Percentiles rank a stretch among this genome's conserved stretches.
phyloP scores from a whole-genome alignment of 2,113 vertebrate species.

The Corythornis cristatus region DNA sequence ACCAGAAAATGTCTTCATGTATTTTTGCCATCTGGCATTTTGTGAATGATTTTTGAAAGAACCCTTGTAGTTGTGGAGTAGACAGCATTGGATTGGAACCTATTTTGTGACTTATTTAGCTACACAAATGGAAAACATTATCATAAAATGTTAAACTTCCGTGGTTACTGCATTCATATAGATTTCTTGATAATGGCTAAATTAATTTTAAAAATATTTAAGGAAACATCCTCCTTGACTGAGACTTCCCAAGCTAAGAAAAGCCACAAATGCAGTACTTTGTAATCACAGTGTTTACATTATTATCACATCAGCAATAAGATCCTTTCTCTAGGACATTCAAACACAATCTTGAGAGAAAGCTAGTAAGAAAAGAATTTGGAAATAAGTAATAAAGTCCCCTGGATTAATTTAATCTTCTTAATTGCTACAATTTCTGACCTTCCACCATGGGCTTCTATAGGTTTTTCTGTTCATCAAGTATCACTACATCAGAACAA shows the following conservation, averaged over 20 bases:
- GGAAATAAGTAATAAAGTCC: neutral
- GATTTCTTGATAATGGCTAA: slow-evolving; percentile 50
- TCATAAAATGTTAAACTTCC: slow-evolving; percentile 52
- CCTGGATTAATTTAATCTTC: neutral
- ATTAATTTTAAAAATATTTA: slow-evolving; percentile 61
- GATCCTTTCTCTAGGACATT: neutral
- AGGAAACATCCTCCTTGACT: neutral
- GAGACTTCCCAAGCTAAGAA: slow-evolving; percentile 32
- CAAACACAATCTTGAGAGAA: neutral
- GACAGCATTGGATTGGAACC: neutral
- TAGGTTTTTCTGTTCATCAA: slow-evolving; percentile 2
- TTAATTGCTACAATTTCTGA: neutral
- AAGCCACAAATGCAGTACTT: slow-evolving; percentile 49
- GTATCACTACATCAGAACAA: neutral
- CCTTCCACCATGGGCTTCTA: neutral
- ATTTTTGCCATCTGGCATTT: slow-evolving; percentile 4
- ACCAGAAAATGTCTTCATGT: neutral
- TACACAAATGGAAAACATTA: slow-evolving; percentile 53
- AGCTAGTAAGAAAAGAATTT: neutral
- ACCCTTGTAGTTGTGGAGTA: neutral
- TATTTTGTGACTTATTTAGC: slow-evolving; percentile 41
- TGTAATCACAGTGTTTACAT: slow-evolving; percentile 16
- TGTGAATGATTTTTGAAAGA: slow-evolving; percentile 52
- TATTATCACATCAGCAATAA: slow-evolving; percentile 19
- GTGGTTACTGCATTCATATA: slow-evolving; percentile 38